Percentiles rank a stretch among this genome's conserved stretches.
Evolutionary conservation across 2,797 vertebrate species (phyloP).

Genomic region (Lutjanus campechanus): DNA sequence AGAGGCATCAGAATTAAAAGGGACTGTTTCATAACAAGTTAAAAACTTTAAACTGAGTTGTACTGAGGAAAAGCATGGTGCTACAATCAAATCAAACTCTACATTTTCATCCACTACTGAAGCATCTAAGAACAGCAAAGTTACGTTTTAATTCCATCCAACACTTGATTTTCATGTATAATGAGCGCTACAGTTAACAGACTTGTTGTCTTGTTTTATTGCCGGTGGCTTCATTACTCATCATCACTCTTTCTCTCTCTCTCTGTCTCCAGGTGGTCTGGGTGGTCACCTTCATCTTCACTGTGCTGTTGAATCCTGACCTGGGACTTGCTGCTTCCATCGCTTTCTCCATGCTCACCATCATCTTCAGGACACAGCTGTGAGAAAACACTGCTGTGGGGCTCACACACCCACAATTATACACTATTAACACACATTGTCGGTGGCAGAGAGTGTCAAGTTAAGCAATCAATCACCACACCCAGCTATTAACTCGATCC

Average conservation of each 20-base stretch:
- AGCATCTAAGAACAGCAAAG: neutral
- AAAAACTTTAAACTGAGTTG: neutral
- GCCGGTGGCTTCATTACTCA: neutral
- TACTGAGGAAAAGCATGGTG: neutral
- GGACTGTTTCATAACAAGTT: too few relatives aligned
- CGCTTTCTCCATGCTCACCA: slow-evolving; percentile 92
- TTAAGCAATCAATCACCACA: neutral
- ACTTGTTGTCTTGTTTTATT: neutral
- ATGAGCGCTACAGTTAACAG: neutral
- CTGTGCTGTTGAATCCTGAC: slow-evolving; percentile 91
- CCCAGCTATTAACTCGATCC: neutral
- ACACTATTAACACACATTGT: neutral
- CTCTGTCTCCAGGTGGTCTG: slow-evolving; percentile 89
- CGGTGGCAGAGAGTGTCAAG: neutral
- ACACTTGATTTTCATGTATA: neutral
- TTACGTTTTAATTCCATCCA: neutral
- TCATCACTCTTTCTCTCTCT: neutral
- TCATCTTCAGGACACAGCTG: slow-evolving; percentile 96
- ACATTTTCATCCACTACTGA: neutral
- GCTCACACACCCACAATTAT: neutral
- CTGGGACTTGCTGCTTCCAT: slow-evolving; percentile 91
- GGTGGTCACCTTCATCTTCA: slow-evolving; percentile 92
- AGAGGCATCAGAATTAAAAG: too few relatives aligned
- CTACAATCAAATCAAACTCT: neutral
- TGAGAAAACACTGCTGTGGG: slow-evolving; percentile 72